phyloP scores from a whole-genome alignment of 2,888 invertebrate genomes.

The Lydus trimaculatus region DNA sequence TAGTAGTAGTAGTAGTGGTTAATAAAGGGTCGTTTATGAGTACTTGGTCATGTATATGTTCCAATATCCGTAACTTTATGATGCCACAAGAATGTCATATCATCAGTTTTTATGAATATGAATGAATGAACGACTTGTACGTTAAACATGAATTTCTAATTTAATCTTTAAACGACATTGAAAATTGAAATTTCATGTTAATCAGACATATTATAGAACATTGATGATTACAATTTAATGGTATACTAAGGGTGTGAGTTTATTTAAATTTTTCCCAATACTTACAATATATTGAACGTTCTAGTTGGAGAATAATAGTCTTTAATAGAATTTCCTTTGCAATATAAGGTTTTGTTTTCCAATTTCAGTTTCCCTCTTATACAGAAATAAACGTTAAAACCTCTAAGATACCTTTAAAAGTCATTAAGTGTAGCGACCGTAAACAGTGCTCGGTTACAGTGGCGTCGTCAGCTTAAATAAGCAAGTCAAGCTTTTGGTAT shows the following conservation, averaged over 20 bases:
- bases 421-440: constrained; percentile 57
- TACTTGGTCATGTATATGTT: constrained; percentile 51
- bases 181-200: constrained; percentile 8
- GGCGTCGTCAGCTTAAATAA: constrained; percentile 42
- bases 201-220: background rate
- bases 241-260: background rate
- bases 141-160: constrained; percentile 19
- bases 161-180: background rate
- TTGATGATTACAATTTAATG: background rate
- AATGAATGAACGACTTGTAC: constrained; percentile 51
- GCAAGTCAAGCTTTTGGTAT: constrained; percentile 36
- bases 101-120: constrained; percentile 57
- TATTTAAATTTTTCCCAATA: background rate
- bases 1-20: constrained; percentile 26
- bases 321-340: background rate
- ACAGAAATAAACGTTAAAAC: constrained; percentile 51
- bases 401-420: constrained; percentile 56
- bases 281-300: background rate
- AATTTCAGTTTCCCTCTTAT: constrained; percentile 33
- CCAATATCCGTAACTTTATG: constrained; percentile 59
- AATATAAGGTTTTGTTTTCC: constrained; percentile 11
- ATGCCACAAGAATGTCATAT: constrained; percentile 60
- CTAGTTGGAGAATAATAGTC: background rate
- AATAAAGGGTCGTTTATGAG: constrained; percentile 50
- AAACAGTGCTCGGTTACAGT: constrained; percentile 47